A percentile compares a stretch with the other conserved stretches of the same genome.
phyloP scores from a whole-genome alignment of 2,888 invertebrate genomes.

The Drosophila fungiperda region DNA sequence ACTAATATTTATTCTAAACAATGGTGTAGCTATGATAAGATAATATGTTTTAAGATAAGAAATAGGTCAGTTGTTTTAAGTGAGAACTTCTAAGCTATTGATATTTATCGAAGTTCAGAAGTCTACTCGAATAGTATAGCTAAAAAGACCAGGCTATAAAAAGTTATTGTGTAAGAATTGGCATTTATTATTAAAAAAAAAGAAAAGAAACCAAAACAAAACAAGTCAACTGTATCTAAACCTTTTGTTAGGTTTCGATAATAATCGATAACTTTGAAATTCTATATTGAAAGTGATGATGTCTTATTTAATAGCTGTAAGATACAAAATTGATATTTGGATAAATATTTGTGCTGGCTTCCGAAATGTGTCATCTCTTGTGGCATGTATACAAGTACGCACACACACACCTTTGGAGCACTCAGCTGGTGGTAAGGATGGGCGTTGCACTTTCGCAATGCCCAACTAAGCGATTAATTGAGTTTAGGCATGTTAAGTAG shows the following conservation, averaged over 20 bases:
- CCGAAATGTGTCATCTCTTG: slow-evolving; percentile 33
- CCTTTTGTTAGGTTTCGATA: not conserved
- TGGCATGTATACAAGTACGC: not conserved
- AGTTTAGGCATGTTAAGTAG: slow-evolving; percentile 51
- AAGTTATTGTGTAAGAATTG: not conserved
- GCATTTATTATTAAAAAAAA: not conserved
- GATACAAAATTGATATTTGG: not conserved
- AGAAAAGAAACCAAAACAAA: not conserved
- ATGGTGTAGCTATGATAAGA: not conserved
- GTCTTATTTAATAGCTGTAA: not conserved
- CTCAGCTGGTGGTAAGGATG: slow-evolving; percentile 21
- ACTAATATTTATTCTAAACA: not conserved
- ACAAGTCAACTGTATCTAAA: not conserved
- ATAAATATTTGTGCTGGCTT: not conserved
- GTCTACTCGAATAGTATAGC: not conserved
- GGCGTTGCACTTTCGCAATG: slow-evolving; percentile 18
- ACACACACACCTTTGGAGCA: slow-evolving; percentile 4
- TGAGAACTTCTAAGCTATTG: not conserved
- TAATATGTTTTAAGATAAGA: not conserved
- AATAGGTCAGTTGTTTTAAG: not conserved
- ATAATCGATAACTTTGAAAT: not conserved
- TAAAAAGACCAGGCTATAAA: too few species aligned
- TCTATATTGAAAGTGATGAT: not conserved
- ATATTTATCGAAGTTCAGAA: not conserved
- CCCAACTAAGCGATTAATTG: slow-evolving; percentile 40